Evolutionary conservation across 2,113 vertebrate species (phyloP), one percentile per base, ranked within the genome.

Genomic region (Hucho hucho): DNA sequence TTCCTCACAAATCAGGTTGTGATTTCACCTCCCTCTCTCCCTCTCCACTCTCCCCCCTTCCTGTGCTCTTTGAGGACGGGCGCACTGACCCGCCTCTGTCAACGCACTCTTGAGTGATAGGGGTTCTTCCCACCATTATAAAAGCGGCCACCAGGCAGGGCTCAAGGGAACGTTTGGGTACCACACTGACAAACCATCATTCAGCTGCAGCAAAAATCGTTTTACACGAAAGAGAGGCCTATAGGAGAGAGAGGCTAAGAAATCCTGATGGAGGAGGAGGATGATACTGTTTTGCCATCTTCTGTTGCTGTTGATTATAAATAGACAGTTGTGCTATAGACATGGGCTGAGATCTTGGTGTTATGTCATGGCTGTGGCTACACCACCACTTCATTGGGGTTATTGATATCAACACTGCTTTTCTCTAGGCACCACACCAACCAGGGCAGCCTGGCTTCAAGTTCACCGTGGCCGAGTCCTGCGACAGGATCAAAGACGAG

Each of bases 401-500:
- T 53, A 76, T 70, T 61, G 43, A 70, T 69, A 4, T 59, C 73
- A 43, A 2, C 32, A 47, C 43, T n/a, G n/a, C 73, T 11, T 64
- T 73, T 82, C 87, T 76, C 69, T 81, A 97, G 96, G 96, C 96
- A 84, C 96, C 96, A 83, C 96, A 97, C 88, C 96, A 97, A 79
- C 96, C 96, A 74, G 96, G 95, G 47, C 96, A 97, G 89, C 96
- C 96, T 56, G 95, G 96, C 67, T 97, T 97, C 90, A 97, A 97
- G 92, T 97, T 97, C 92, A 97, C 96, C 0, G 96, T 97, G 80
- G 96, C 96, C 2, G 96, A 97, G 83, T 97, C 96, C 58, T 97
- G 96, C 29, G 96, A 97, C 86, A 82, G 96, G 89, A 97, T 97
- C 91, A 97, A 97, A 94, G 96, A 97, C 78, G 96, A 97, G 83